Percentiles rank a stretch among this genome's conserved stretches.
Evolutionary conservation across 2,888 invertebrate genomes (phyloP).

Genomic region (Pherbina coryleti): DNA sequence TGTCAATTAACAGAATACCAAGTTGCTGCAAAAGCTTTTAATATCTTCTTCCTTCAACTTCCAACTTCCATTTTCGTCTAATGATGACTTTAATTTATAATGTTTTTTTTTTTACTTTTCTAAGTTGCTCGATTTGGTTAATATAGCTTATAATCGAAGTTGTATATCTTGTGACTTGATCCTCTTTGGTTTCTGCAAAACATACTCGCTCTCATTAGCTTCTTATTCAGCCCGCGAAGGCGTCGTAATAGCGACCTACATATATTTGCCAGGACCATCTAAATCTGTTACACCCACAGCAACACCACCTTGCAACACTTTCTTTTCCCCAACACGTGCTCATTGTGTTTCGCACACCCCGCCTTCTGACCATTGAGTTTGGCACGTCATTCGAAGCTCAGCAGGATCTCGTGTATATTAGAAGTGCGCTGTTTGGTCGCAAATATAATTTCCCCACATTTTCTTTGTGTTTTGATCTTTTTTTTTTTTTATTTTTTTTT

Average conservation of each 20-base stretch:
- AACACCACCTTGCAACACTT: no score
- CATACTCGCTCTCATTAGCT: neutral
- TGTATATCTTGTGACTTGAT: neutral
- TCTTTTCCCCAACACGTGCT: no score
- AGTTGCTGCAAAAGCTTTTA: neutral
- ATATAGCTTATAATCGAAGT: neutral
- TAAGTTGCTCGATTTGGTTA: neutral
- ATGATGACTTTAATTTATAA: neutral
- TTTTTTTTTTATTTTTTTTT: neutral
- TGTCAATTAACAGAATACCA: slow-evolving; percentile 25
- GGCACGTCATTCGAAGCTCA: neutral
- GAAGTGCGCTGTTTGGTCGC: neutral
- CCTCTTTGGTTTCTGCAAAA: neutral
- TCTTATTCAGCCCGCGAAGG: neutral
- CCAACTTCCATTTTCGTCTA: neutral
- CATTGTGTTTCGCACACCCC: neutral
- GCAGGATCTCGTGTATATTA: neutral
- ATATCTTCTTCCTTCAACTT: neutral
- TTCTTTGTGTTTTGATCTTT: no score
- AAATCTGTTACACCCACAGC: no score
- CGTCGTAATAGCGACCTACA: neutral
- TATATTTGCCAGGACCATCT: neutral
- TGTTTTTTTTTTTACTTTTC: neutral
- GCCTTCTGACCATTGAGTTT: neutral
- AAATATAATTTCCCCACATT: neutral